Percentiles rank a stretch among this genome's conserved stretches.
phyloP scores from a whole-genome alignment of 2,113 vertebrate genomes.

The Syngnathus scovelli region DNA sequence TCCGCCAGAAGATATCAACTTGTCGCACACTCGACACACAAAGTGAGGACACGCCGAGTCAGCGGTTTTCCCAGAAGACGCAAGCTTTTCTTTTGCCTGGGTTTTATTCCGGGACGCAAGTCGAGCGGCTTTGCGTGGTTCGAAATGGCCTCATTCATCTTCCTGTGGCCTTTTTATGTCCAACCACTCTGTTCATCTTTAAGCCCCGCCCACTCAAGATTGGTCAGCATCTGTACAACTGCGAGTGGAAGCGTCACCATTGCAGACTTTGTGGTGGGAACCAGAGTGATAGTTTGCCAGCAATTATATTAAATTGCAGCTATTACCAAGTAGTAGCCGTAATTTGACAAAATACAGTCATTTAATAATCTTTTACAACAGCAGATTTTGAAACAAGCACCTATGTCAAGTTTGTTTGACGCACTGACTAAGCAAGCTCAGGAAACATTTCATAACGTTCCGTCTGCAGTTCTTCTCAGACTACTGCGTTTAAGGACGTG shows the following conservation, averaged over 20 bases:
- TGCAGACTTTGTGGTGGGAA: not conserved
- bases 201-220: not conserved
- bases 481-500: not conserved
- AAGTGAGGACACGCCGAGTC: slow-evolving; percentile 5
- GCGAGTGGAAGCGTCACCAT: not conserved
- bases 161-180: not conserved
- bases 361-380: not conserved
- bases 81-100: not conserved
- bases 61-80: slow-evolving; percentile 1
- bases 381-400: not conserved
- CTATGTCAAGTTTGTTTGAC: not conserved
- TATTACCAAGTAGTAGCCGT: not conserved
- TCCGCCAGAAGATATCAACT: slow-evolving; percentile 50
- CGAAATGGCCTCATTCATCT: not conserved
- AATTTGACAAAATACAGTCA: not conserved
- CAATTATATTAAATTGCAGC: not conserved
- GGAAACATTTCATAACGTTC: not conserved
- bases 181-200: no score
- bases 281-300: not conserved
- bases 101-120: not conserved
- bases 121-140: not conserved
- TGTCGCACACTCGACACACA: slow-evolving; percentile 6
- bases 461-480: not conserved
- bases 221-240: not conserved
- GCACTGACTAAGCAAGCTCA: not conserved